Evolutionary conservation across 1,140 invertebrate species (phyloP), one percentile per base, ranked within the genome.

Genomic region (Chelonus insularis): DNA sequence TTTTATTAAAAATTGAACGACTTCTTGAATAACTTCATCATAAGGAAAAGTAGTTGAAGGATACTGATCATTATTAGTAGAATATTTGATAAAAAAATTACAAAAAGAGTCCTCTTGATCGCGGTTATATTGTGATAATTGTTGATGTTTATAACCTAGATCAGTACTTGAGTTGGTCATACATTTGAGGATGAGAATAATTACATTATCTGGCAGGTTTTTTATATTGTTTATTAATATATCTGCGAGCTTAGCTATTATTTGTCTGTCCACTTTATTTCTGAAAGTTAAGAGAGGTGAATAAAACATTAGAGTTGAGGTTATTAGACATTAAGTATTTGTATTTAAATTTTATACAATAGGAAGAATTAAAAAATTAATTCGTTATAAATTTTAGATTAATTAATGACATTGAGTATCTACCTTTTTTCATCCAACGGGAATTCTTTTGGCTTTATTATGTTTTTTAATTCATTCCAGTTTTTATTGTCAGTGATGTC

Each of bases 141-240:
- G n/a, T 9, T 48, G 34, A 16, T n/a, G 18, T 6, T 51, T 12
- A 36, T 60, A 14, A 14, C 7, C 3, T 6, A 41, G 23, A 23
- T 72, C 59, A 1, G 72, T 51, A 43, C 76, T 77, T 34, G 74
- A 74, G 60, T 78, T 77, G 1, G 68, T 68, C 21, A 79, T 41
- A 43, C 75, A 78, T 57, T 79, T 79, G 1, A 77, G 45, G 4
- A 75, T 62, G 6, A 69, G 21, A 50, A 70, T 67, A 67, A 63
- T 72, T 29, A 72, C 18, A 45, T 59, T 62, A 4, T 52, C 45
- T 4, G 73, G 68, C 32, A 71, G 11, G 25, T 59, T 12, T 41
- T 54, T n/a, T 20, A n/a, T n/a, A n/a, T 64, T 48, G 4, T 58
- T 64, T 18, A 59, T 57, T 16, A 77, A 62, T 4, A 71, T 50